Evolutionary conservation across 2,888 invertebrate genomes (phyloP).

Genomic region (Dastarcus helophoroides): DNA sequence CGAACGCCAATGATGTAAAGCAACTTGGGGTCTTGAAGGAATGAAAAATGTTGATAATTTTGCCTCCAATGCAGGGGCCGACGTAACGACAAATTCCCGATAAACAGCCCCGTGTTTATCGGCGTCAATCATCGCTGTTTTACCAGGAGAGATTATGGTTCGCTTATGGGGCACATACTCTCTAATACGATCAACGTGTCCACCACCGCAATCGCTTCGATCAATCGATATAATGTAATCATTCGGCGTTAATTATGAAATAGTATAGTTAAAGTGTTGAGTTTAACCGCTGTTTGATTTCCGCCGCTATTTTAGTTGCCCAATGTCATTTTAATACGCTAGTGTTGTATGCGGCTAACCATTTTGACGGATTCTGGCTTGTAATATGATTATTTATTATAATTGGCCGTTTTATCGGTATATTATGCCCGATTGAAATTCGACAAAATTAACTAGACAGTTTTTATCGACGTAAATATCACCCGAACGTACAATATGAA

Average conservation of each 20-base stretch:
- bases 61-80: too few relatives aligned
- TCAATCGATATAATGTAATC: constrained; percentile 35
- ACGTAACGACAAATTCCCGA: constrained; percentile 6
- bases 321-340: constrained; percentile 31
- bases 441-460: constrained; percentile 23
- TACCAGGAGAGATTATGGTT: constrained; percentile 30
- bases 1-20: too few relatives aligned
- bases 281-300: constrained; percentile 34
- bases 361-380: constrained; percentile 27
- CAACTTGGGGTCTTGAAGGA: too few relatives aligned
- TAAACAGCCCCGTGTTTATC: constrained; percentile 20
- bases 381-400: constrained; percentile 31
- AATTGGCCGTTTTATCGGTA: constrained; percentile 28
- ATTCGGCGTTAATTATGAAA: constrained; percentile 28
- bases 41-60: too few relatives aligned
- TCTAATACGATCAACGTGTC: constrained; percentile 29
- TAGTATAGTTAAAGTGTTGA: constrained; percentile 7
- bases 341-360: constrained; percentile 26
- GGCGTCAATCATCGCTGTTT: constrained; percentile 31
- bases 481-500: too few relatives aligned
- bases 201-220: constrained; percentile 23
- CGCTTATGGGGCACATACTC: constrained; percentile 23
- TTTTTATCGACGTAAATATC: too few relatives aligned
- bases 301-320: constrained; percentile 31
- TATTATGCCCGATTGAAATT: constrained; percentile 24